Evolutionary conservation across 2,797 vertebrate genomes (phyloP), one percentile per base, ranked within the genome.

Genomic region (Premnoplex brunnescens): DNA sequence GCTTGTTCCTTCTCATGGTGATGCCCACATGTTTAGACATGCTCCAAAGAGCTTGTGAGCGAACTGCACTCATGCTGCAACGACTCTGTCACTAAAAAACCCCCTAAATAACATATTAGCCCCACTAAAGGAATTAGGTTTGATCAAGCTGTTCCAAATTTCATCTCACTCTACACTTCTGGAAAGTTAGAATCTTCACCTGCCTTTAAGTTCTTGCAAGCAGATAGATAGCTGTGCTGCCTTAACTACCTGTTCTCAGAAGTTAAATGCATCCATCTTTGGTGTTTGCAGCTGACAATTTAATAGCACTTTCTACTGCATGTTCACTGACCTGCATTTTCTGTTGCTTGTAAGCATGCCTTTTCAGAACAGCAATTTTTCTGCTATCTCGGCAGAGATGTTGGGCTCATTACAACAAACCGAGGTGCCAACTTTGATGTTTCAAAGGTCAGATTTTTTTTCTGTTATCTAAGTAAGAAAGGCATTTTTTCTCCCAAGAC

Each of bases 401-500:
- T 24, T 60, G 5, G 21, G 39, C 49, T 84, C 62, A 39, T 91
- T 81, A 92, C 3, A 2, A 85, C 37, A 95, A 92, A 87, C 37
- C 39, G 34, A 51, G 36, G 75, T n/a, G 39, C n/a, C 64, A 82
- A 26, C 64, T 86, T 84, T 41, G 71, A 85, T 32, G 59, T 81
- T 90, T 73, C 55, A 72, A 73, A 78, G 32, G 32, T 55, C 67
- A 66, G 55, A 48, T 19, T 54, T 69, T 76, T 62, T 51, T 85
- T 32, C n/a, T 79, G 41, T 60, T 92, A 59, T 49, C 32, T 60
- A 69, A 60, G 37, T 8, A 76, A 94, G n/a, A n/a, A 52, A 37
- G 12, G 19, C 5, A 0, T 9, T 34, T 18, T 20, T 12, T 6
- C 1, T 0, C 1, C 13, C 22, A 36, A 79, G 41, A 78, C 15